Evolutionary conservation across 2,797 vertebrate species (phyloP), one percentile per base, ranked within the genome.

Genomic region (Parotocinclus haroldoi): DNA sequence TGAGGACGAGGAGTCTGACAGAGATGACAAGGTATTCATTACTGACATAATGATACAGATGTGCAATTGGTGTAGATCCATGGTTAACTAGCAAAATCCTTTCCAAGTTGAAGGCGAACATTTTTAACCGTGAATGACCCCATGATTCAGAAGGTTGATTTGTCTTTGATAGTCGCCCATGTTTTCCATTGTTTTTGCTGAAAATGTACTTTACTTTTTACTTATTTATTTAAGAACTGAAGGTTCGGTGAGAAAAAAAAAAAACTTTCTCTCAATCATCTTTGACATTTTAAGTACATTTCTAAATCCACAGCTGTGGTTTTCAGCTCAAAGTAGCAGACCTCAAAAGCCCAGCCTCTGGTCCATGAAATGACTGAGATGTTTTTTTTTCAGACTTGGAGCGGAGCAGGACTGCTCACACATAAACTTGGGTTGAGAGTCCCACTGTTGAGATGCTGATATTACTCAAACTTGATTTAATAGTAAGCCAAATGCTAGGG

Each of bases 11-110:
- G 96, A 98, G 79, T 95, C 93, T 90, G 96, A 98, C 90, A 98
- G 92, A 94, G 95, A 96, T 92, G 96, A 99, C 94, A 99, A 97
- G 96, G 96, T 99, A 97, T 96, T 96, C 94, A 95, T 88, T 87
- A 88, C 88, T 40, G 44, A 45, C 54, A 17, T 40, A 61, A 44
- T 51, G 48, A 38, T 40, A 14, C 14, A 53, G 68, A 3, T 42
- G 40, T 63, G 67, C 57, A n/a, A 9, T 14, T 64, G 18, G 18
- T 39, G 44, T 62, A 16, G 39, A 58, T 69, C 42, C 54, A 18
- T 16, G 7, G 40, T 54, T 42, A 64, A 7, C 49, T 49, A 17
- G 49, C 16, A 53, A 53, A 71, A 58, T 18, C 49, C 58, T 57
- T 16, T 64, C 52, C 51, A 27, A 27, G 27, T 2, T 2, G 5